Evolutionary conservation across 2,888 invertebrate species (phyloP).

Genomic region (Colletes collaris): DNA sequence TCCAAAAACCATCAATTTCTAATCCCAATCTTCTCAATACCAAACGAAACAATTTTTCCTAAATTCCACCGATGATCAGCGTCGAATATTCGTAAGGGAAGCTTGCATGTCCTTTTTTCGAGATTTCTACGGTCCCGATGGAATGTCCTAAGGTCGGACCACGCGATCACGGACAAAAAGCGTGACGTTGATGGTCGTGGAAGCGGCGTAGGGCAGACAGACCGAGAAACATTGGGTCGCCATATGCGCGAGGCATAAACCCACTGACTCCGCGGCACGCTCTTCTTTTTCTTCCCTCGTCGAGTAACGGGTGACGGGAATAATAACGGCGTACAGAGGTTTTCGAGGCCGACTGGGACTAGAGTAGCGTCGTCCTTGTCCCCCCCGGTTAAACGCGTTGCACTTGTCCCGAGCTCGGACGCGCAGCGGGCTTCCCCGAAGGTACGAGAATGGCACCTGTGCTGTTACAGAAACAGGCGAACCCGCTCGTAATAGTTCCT

Average conservation of each 20-base stretch:
- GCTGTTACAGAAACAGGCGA: constrained; percentile 3
- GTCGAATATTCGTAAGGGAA: too few species aligned
- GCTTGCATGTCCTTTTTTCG: too few species aligned
- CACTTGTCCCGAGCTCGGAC: constrained; percentile 25
- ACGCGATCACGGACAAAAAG: neutral
- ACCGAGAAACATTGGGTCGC: constrained; percentile 53
- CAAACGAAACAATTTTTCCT: neutral
- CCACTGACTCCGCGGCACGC: constrained; percentile 58
- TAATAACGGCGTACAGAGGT: constrained; percentile 76
- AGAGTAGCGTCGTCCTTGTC: constrained; percentile 61
- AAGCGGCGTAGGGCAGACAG: constrained; percentile 22
- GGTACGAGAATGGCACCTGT: constrained; percentile 39
- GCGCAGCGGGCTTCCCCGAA: constrained; percentile 18
- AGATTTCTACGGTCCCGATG: neutral
- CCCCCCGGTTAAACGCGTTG: constrained; percentile 54
- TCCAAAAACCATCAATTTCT: neutral
- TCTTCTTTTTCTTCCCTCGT: constrained; percentile 61
- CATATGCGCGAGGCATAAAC: constrained; percentile 54
- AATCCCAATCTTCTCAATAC: neutral
- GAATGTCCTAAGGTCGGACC: neutral
- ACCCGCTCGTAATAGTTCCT: neutral
- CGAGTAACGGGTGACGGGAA: constrained; percentile 77
- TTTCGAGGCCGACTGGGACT: constrained; percentile 77
- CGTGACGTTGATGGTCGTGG: neutral
- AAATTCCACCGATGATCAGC: too few species aligned